Evolutionary conservation across 2,888 invertebrate species (phyloP), one percentile per base, ranked within the genome.

Genomic region (Panzeria rudis): DNA sequence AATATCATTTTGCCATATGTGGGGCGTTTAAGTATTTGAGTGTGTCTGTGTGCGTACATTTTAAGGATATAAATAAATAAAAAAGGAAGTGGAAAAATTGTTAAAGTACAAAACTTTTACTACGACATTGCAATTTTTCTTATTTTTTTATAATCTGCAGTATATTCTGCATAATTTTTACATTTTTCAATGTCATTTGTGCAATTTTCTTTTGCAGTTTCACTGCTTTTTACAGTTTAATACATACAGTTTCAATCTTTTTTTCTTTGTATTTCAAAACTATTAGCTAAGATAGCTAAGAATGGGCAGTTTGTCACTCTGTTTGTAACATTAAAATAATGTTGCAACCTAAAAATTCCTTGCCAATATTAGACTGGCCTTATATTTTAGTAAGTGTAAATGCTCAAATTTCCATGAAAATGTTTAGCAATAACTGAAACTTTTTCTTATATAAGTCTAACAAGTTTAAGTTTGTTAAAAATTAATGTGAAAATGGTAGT

Each of bases 181-280:
- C 91, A 91, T 91, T 90, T 91, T 90, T 91, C 91, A 91, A 90
- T 90, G 91, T 91, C 92, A 91, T 82, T 84, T 86, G 71, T 69
- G 83, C 73, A 73, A 82, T 79, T 86, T 85, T 75, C 71, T 85
- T 75, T 81, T 83, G 72, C 76, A 78, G 61, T 81, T 84, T 72
- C 72, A 68, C 69, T 83, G 73, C 59, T 78, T 78, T 79, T 59
- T 68, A 72, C 50, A 71, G 56, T 72, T 82, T 82, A 47, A 52
- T 82, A 38, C 76, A 66, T 71, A 61, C 54, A 41, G n/a, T 73
- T 75, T 54, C 17, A 52, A n/a, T 35, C 72, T 56, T 73, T 68
- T 52, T 25, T n/a, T 25, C 23, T 47, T 23, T 66, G 7, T 11
- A 9, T 41, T 68, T 17, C 47, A 23, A 50, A 41, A n/a, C 50